Evolutionary conservation across 2,113 vertebrate genomes (phyloP).

Genomic region (Hemibagrus wyckioides): DNA sequence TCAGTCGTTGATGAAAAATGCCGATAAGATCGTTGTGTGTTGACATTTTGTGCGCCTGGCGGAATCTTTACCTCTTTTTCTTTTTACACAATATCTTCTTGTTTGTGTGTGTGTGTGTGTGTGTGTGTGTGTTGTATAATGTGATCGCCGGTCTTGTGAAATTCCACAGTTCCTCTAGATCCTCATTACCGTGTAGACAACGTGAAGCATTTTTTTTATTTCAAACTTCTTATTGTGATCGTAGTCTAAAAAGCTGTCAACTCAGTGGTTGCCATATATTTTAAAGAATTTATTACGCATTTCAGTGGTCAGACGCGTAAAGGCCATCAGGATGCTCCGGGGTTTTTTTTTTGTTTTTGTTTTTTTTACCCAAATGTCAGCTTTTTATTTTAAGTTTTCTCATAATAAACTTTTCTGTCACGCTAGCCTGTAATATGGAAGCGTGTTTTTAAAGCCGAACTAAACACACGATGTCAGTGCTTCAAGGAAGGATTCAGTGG

Average conservation of each 20-base stretch:
- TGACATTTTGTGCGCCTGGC: not conserved
- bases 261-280: not conserved
- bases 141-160: not conserved
- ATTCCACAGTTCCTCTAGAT: not conserved
- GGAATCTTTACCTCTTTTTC: not conserved
- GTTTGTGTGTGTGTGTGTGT: not conserved
- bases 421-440: not conserved
- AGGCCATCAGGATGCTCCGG: not conserved
- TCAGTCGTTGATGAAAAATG: not conserved
- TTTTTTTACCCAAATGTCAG: not conserved
- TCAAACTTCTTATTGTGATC: not conserved
- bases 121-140: not conserved
- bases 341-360: no score
- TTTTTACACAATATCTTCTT: not conserved
- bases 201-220: not conserved
- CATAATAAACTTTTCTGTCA: not conserved
- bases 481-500: not conserved
- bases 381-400: no score
- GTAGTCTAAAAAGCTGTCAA: not conserved
- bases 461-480: not conserved
- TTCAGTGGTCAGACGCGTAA: not conserved
- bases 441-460: not conserved
- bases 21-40: not conserved
- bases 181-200: not conserved
- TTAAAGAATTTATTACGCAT: no score